A percentile compares a stretch with the other conserved stretches of the same genome.
phyloP scores from a whole-genome alignment of 2,113 vertebrate genomes.

The Panurus biarmicus region DNA sequence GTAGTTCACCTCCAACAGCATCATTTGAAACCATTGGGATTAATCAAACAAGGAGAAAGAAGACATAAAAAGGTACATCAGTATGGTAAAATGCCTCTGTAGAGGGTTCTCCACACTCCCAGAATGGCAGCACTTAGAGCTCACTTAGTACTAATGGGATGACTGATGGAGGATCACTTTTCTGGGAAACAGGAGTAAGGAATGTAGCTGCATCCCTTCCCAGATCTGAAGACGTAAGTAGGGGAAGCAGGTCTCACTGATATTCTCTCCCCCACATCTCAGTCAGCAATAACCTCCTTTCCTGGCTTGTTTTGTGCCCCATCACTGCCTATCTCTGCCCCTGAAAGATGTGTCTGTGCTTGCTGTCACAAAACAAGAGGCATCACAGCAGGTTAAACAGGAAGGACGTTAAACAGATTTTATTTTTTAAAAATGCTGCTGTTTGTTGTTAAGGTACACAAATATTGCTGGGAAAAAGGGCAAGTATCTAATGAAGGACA shows the following conservation, averaged over 20 bases:
- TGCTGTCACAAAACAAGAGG: fast-evolving
- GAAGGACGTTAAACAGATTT: neutral
- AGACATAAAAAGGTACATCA: neutral
- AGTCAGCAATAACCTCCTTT: neutral
- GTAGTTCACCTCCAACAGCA: neutral
- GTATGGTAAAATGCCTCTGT: neutral
- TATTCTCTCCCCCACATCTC: fast-evolving
- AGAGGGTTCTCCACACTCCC: neutral
- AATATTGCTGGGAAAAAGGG: neutral
- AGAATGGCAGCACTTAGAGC: neutral
- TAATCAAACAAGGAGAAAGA: neutral
- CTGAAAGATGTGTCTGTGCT: neutral
- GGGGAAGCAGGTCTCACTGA: neutral
- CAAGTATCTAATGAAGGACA: neutral
- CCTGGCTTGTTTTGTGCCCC: neutral
- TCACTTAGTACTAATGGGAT: neutral
- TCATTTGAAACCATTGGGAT: neutral
- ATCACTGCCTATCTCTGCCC: neutral
- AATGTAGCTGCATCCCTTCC: neutral
- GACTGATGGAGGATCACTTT: neutral
- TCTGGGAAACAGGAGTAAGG: neutral
- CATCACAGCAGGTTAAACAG: neutral
- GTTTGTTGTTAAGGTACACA: neutral
- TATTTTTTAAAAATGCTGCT: neutral
- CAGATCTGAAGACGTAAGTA: neutral